A percentile compares a stretch with the other conserved stretches of the same genome.
Conservation (phyloP, 2,888 invertebrate species). For the Holacanthella duospinosa region DNA sequence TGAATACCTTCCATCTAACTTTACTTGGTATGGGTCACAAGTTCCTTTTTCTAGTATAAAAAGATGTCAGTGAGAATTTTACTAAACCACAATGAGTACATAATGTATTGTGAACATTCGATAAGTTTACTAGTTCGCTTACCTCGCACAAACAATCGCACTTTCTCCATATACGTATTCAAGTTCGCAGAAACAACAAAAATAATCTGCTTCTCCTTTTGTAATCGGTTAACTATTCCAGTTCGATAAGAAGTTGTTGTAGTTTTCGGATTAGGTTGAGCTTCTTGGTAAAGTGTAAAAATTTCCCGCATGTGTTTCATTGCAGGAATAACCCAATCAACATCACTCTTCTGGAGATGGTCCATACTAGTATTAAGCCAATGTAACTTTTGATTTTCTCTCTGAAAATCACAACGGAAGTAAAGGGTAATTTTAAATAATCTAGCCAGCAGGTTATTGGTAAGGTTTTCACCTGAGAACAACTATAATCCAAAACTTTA, state of each 20-base stretch:
- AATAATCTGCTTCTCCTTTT: constrained; percentile 32
- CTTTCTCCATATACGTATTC: constrained; percentile 68
- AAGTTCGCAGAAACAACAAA: constrained; percentile 35
- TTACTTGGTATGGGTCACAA: constrained; percentile 64
- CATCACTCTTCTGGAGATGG: constrained; percentile 70
- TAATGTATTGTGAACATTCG: not conserved
- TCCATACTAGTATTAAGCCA: constrained; percentile 96
- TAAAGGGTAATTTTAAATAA: constrained; percentile 13
- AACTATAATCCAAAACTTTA: constrained; percentile 94
- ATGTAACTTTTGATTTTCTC: constrained; percentile 87
- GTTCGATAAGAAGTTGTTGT: constrained; percentile 29
- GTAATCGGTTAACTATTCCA: constrained; percentile 29
- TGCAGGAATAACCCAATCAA: constrained; percentile 80
- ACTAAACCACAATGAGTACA: too few species aligned
- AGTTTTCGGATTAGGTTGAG: constrained; percentile 50
- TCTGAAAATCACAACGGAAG: constrained; percentile 55
- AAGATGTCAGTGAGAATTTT: too few species aligned
- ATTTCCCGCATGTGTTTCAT: constrained; percentile 92
- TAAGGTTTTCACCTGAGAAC: constrained; percentile 58
- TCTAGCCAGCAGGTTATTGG: not conserved
- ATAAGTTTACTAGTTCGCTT: constrained; percentile 23
- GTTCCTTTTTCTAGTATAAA: constrained; percentile 55
- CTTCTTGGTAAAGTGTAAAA: constrained; percentile 79
- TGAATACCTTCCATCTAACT: constrained; percentile 79
- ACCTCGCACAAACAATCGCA: constrained; percentile 55